These are phyloP conservation scores for Enoplosus armatus DNA, from an alignment of 2,797 vertebrate genomes.

Conservation along the genomic window DNA sequence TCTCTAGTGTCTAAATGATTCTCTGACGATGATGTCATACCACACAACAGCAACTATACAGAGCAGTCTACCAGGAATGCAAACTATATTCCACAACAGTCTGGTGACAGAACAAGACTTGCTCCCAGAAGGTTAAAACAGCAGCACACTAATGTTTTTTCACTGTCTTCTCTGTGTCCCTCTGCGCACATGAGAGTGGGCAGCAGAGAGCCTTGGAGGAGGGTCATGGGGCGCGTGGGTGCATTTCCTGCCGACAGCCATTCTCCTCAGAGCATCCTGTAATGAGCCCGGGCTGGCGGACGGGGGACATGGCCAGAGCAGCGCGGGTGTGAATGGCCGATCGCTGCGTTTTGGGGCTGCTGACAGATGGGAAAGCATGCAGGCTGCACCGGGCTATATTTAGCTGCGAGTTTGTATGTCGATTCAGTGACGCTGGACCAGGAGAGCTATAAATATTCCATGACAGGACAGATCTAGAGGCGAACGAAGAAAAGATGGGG, in stretches of 20 bases:
- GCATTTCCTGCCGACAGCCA: slow-evolving; percentile 64
- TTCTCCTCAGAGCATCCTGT: slow-evolving; percentile 61
- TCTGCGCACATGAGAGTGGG: slow-evolving; percentile 40
- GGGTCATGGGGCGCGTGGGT: slow-evolving; percentile 60
- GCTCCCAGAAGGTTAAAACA: slow-evolving; percentile 60
- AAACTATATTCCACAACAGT: slow-evolving; percentile 33
- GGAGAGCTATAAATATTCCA: slow-evolving; percentile 86
- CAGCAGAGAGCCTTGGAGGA: slow-evolving; percentile 46
- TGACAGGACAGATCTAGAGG: slow-evolving; percentile 83
- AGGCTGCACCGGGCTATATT: slow-evolving; percentile 81
- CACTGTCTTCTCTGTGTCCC: slow-evolving; percentile 20
- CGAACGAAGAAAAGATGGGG: slow-evolving; percentile 65
- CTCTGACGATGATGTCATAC: slow-evolving; percentile 1
- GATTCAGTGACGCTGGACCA: slow-evolving; percentile 84
- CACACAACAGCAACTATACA: slow-evolving; percentile 13
- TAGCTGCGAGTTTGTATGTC: slow-evolving; percentile 83
- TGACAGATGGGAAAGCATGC: slow-evolving; percentile 84
- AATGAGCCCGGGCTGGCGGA: slow-evolving; percentile 63
- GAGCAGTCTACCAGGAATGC: slow-evolving; percentile 32
- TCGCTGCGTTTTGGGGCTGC: slow-evolving; percentile 77
- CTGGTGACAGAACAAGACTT: slow-evolving; percentile 47
- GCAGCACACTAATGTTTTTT: slow-evolving; percentile 45
- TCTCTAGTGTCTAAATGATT: neutral
- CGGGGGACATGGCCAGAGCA: slow-evolving; percentile 44
- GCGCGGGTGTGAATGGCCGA: slow-evolving; percentile 74